A percentile compares a stretch with the other conserved stretches of the same genome.
Evolutionary conservation across 2,797 vertebrate species (phyloP).

Genomic region (Urocyon cinereoargenteus): DNA sequence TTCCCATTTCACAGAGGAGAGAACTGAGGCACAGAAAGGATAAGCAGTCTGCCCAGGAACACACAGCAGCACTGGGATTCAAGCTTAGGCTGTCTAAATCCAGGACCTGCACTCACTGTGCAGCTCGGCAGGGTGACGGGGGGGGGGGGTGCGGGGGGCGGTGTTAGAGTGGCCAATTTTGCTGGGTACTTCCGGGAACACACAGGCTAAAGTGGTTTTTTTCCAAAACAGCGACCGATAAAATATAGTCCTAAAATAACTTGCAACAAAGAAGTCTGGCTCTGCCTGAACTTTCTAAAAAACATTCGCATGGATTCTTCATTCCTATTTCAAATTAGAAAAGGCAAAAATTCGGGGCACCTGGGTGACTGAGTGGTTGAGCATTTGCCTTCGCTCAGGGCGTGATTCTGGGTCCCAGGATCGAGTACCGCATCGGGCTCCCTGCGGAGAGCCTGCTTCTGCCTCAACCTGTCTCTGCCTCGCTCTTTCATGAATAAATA

Average conservation of each 20-base stretch:
- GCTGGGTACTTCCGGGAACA: conserved; percentile 23
- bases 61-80: background rate
- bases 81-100: background rate
- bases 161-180: background rate
- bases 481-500: too few relatives aligned
- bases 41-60: background rate
- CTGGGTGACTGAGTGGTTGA: too few relatives aligned
- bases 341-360: background rate
- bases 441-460: too few relatives aligned
- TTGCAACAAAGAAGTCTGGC: conserved; percentile 21
- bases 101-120: background rate
- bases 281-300: conserved; percentile 39
- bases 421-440: too few relatives aligned
- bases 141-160: too few relatives aligned
- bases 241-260: conserved; percentile 71
- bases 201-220: conserved; percentile 50
- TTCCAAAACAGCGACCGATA: conserved; percentile 74
- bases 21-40: background rate
- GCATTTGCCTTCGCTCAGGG: too few relatives aligned
- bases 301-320: conserved; percentile 39
- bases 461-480: too few relatives aligned
- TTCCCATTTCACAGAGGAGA: background rate
- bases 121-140: too few relatives aligned
- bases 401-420: too few relatives aligned
- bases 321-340: conserved; percentile 39